These are phyloP conservation scores for Drosophila lacicola DNA, from an alignment of 2,888 invertebrate genomes.

Conservation along the genomic window DNA sequence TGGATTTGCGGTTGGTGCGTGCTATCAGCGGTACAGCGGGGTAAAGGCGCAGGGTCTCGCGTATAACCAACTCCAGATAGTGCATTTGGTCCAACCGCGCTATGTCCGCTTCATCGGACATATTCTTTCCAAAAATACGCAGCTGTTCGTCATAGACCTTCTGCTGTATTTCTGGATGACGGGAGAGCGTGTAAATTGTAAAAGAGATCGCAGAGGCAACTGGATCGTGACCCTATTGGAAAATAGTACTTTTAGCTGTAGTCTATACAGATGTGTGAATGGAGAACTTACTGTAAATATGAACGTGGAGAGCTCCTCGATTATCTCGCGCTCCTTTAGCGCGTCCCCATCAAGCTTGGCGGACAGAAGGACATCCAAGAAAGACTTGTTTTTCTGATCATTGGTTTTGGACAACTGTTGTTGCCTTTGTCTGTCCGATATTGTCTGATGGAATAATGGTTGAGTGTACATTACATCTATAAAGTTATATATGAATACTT, in stretches of 20 bases:
- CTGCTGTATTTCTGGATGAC: slow-evolving; percentile 86
- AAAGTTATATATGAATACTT: slow-evolving; percentile 9
- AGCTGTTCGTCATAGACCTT: slow-evolving; percentile 86
- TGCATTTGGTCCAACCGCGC: slow-evolving; percentile 62
- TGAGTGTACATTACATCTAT: background rate
- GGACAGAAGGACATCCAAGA: slow-evolving; percentile 75
- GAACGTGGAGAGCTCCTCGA: slow-evolving; percentile 82
- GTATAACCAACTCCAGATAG: slow-evolving; percentile 77
- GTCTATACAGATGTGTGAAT: too few relatives aligned
- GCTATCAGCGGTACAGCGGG: slow-evolving; percentile 81
- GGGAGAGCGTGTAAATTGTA: slow-evolving; percentile 86
- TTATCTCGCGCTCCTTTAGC: slow-evolving; percentile 72
- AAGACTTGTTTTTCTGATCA: slow-evolving; percentile 55
- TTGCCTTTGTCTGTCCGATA: slow-evolving; percentile 49
- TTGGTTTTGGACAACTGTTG: slow-evolving; percentile 32
- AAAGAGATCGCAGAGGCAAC: slow-evolving; percentile 87
- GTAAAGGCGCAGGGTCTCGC: slow-evolving; percentile 77
- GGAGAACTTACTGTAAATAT: slow-evolving; percentile 73
- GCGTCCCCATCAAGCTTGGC: slow-evolving; percentile 72
- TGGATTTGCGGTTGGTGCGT: slow-evolving; percentile 74
- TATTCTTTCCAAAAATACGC: slow-evolving; percentile 84
- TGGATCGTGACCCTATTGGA: slow-evolving; percentile 86
- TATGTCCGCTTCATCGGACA: slow-evolving; percentile 36
- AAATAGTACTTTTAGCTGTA: background rate
- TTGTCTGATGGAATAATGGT: slow-evolving; percentile 47